Conservation (phyloP, 1,140 invertebrate species). For the Propsilocerus akamusi region DNA sequence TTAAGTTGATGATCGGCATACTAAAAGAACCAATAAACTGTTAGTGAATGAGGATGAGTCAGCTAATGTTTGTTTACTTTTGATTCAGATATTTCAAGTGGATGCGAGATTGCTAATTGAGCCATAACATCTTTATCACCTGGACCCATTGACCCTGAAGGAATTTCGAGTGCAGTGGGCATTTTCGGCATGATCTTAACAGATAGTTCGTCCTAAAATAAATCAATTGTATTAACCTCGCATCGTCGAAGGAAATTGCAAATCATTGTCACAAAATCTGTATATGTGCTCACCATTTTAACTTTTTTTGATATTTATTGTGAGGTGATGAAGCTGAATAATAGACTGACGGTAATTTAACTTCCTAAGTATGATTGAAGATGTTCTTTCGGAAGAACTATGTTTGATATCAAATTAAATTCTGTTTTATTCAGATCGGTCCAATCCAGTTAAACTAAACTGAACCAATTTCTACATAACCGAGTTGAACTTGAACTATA, state of each 20-base stretch:
- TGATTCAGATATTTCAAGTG: slow-evolving; percentile 25
- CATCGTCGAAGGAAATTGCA: neutral
- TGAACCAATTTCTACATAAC: too few relatives aligned
- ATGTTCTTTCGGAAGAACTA: too few relatives aligned
- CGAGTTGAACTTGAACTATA: too few relatives aligned
- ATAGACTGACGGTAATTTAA: too few relatives aligned
- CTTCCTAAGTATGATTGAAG: too few relatives aligned
- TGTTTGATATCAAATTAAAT: too few relatives aligned
- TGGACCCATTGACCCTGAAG: neutral
- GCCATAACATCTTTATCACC: slow-evolving; percentile 1
- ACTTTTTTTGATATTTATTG: neutral
- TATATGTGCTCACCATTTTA: neutral
- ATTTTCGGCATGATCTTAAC: neutral
- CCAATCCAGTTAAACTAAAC: neutral
- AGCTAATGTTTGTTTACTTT: slow-evolving; percentile 24
- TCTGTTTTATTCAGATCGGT: neutral
- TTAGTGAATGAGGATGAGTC: neutral
- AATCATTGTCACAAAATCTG: neutral
- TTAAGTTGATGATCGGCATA: slow-evolving; percentile 36
- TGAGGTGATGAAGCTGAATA: neutral
- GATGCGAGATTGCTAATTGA: slow-evolving; percentile 22
- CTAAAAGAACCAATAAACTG: slow-evolving; percentile 25
- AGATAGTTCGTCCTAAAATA: neutral
- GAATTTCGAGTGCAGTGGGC: neutral
- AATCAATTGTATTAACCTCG: neutral